Evolutionary conservation across 2,113 vertebrate genomes (phyloP).

Genomic region (Arothron firmamentum): DNA sequence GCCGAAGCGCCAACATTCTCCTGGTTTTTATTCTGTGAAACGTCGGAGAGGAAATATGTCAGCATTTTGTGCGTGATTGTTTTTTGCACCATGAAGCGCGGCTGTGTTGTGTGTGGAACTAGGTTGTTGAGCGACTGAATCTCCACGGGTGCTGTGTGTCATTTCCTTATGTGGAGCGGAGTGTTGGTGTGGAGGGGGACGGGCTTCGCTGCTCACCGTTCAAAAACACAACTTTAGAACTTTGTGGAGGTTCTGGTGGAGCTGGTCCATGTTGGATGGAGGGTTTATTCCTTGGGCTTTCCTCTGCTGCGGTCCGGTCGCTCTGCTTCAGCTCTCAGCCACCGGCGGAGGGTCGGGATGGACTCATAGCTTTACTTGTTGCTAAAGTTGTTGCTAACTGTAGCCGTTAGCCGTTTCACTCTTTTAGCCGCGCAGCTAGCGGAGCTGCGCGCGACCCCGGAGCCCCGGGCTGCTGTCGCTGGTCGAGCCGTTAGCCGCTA

Average conservation of each 20-base stretch:
- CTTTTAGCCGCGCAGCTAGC: slow-evolving; percentile 24
- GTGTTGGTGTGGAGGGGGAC: slow-evolving; percentile 16
- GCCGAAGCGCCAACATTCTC: not conserved
- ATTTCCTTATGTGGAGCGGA: slow-evolving; percentile 61
- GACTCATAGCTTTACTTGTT: slow-evolving; percentile 17
- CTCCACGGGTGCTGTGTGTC: not conserved
- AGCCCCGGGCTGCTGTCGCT: slow-evolving; percentile 11
- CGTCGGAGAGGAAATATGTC: too few species aligned
- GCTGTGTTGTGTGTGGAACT: slow-evolving; percentile 13
- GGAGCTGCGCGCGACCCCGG: slow-evolving; percentile 11
- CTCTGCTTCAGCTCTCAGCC: not conserved
- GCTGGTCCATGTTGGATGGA: not conserved
- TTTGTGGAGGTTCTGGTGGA: slow-evolving; percentile 14
- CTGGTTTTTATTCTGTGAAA: rapidly evolving
- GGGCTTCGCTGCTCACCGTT: slow-evolving; percentile 26
- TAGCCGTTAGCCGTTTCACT: slow-evolving; percentile 5
- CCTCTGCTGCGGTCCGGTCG: rapidly evolving
- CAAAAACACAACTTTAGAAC: slow-evolving; percentile 50
- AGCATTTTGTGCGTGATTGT: too few species aligned
- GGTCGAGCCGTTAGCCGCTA: not conserved
- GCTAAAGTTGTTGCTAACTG: slow-evolving; percentile 23
- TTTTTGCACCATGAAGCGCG: too few species aligned
- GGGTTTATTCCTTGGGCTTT: rapidly evolving
- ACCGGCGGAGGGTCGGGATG: not conserved
- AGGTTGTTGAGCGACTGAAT: slow-evolving; percentile 43